Base-by-base conservation (phyloP, 1,140 invertebrate genomes). In the Grapholita molesta region DNA sequence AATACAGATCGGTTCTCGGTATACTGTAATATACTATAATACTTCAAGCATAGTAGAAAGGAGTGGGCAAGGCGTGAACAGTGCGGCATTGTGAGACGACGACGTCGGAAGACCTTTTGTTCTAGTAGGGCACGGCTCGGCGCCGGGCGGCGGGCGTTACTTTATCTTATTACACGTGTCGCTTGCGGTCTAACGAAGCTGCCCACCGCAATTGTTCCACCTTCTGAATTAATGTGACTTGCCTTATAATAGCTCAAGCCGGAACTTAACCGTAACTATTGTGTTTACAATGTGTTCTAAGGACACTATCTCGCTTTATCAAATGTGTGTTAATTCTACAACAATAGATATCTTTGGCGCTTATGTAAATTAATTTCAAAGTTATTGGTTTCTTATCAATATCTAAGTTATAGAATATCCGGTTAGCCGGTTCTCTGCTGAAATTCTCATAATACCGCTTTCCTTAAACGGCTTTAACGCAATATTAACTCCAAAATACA, bases 151-250 rank as follows among this genome's bases (percentile, higher is more conserved):
- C 65, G 68, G 70, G 68, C 68, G 75, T 80, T 79, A 85, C 78
- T 84, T 86, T 88, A 88, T 88, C 84, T 86, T 79, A 83, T 85
- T 85, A 85, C 83, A 82, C 75, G 77, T 80, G 79, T 82, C 74
- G 74, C 77, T 70, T 68, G 69, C 70, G 75, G 76, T 74, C 79
- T 79, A 80, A 82, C 78, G 77, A 83, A 83, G 71, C 79, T 76
- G 75, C 74, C 76, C 67, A 75, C 76, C 75, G 69, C 82, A 83
- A 83, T 82, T 80, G 80, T 83, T 79, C 67, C 69, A 77, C 75
- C 78, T 81, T 73, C 72, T 78, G 82, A 83, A 81, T 84, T 83
- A 84, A 88, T 84, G 73, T 74, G 75, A 79, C 69, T 78, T 67
- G 70, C 74, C 72, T 79, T 76, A 74, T 82, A 76, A 85, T 77